Conservation (phyloP, 2,888 invertebrate genomes). For the Morpho achilles region DNA sequence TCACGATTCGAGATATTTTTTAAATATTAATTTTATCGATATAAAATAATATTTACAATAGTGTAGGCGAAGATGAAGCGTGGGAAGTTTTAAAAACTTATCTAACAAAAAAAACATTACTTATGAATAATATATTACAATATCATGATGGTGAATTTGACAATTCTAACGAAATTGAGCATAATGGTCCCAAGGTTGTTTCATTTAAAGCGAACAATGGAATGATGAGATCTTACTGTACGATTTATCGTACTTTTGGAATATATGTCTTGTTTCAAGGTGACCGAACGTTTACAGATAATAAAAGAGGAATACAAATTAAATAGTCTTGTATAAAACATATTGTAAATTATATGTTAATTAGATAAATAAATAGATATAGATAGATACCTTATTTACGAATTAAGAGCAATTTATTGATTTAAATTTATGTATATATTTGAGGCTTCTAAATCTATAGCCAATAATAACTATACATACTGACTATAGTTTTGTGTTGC, state of each 20-base stretch:
- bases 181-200: conserved; percentile 49
- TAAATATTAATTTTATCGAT: conserved; percentile 50
- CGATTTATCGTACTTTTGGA: conserved; percentile 28
- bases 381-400: too few relatives aligned
- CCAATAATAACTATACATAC: too few relatives aligned
- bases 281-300: conserved; percentile 9
- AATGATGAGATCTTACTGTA: conserved; percentile 73
- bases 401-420: too few relatives aligned
- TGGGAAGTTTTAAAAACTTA: conserved; percentile 47
- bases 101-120: conserved; percentile 30
- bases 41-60: conserved; percentile 48
- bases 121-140: conserved; percentile 50
- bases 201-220: conserved; percentile 62
- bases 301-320: too few relatives aligned
- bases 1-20: conserved; percentile 33
- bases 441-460: too few relatives aligned
- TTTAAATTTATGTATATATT: too few relatives aligned
- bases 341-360: too few relatives aligned
- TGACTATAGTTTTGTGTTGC: too few relatives aligned
- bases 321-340: too few relatives aligned
- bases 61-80: conserved; percentile 40
- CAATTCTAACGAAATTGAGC: conserved; percentile 53
- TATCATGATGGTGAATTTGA: conserved; percentile 34
- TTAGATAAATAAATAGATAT: too few relatives aligned
- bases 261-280: conserved; percentile 13